These are phyloP conservation scores for Amiota minor DNA, from an alignment of 2,888 invertebrate species.

Conservation along the genomic window DNA sequence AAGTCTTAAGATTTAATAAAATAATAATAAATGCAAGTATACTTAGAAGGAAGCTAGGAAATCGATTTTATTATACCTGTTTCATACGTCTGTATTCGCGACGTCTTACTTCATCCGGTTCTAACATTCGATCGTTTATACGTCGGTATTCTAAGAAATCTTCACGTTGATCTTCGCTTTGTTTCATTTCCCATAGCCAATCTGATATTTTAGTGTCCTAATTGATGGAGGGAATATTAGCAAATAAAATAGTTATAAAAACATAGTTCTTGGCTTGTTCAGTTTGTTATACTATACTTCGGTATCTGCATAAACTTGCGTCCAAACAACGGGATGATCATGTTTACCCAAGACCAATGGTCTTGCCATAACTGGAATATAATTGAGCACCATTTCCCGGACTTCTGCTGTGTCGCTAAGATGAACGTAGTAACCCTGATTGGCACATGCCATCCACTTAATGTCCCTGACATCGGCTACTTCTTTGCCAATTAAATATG, in stretches of 20 bases:
- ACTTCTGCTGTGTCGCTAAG: slow-evolving; percentile 97
- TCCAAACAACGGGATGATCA: slow-evolving; percentile 95
- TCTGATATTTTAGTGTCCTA: slow-evolving; percentile 92
- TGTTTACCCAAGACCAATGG: slow-evolving; percentile 91
- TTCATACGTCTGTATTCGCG: slow-evolving; percentile 68
- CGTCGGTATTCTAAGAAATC: slow-evolving; percentile 80
- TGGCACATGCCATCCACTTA: slow-evolving; percentile 98
- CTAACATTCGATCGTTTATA: slow-evolving; percentile 75
- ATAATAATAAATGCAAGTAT: neutral
- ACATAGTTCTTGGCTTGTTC: slow-evolving; percentile 28
- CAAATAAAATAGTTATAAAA: neutral
- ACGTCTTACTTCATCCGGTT: slow-evolving; percentile 78
- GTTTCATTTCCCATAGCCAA: slow-evolving; percentile 90
- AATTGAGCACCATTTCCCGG: slow-evolving; percentile 95
- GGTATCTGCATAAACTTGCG: slow-evolving; percentile 94
- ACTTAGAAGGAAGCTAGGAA: neutral
- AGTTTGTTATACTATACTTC: slow-evolving; percentile 74
- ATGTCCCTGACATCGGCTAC: slow-evolving; percentile 93
- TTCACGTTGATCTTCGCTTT: slow-evolving; percentile 85
- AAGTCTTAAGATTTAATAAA: slow-evolving; percentile 56
- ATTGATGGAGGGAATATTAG: neutral
- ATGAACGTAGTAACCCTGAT: slow-evolving; percentile 96
- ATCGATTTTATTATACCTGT: slow-evolving; percentile 55
- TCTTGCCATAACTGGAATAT: slow-evolving; percentile 96
- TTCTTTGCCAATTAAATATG: slow-evolving; percentile 96